Evolutionary conservation across 2,888 invertebrate genomes (phyloP), one percentile per base, ranked within the genome.

Genomic region (Portevinia maculata): DNA sequence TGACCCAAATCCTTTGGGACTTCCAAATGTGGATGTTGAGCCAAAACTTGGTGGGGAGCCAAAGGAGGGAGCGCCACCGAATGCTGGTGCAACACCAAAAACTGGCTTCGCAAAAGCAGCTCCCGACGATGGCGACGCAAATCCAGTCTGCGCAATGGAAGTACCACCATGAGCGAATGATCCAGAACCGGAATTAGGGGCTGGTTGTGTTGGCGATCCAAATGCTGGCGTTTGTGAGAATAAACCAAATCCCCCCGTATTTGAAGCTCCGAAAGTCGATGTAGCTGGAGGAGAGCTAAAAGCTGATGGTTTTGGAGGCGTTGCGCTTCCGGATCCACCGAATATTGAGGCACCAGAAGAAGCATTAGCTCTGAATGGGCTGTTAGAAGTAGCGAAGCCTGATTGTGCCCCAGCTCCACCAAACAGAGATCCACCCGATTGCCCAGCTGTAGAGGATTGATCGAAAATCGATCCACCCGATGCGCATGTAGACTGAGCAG

Each of bases 41-140:
- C 91, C 91, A 85, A 91, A 91, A 6, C 89, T 88, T 1, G 90
- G 88, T 21, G 89, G 88, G 1, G 87, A 86, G 0, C 90, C 91
- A 71, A 91, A 91, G 0, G 89, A 86, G 2, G 87, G 88, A 13
- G 88, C 86, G 28, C 86, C 86, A 0, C 89, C 88, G 62, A 89
- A 89, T 5, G 87, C 55, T 0, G 88, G 84, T 15, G 74, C 60
- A 5, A 69, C 86, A 21, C 87, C 87, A 32, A 87, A 85, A 69
- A 86, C 17, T 64, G 86, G 59, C 74, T 87, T 84, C 64, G 87
- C 30, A 85, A 86, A 85, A 30, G 79, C 85, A n/a, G 87, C 84
- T 65, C 85, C 44, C 79, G 85, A 37, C 84, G 85, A 44, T 2
- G 89, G 87, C 1, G 90, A 88, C 0, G 89, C 90, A 69, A 90